These are phyloP conservation scores for Apodemia mormo DNA, from an alignment of 2,888 invertebrate genomes.

Conservation along the genomic window DNA sequence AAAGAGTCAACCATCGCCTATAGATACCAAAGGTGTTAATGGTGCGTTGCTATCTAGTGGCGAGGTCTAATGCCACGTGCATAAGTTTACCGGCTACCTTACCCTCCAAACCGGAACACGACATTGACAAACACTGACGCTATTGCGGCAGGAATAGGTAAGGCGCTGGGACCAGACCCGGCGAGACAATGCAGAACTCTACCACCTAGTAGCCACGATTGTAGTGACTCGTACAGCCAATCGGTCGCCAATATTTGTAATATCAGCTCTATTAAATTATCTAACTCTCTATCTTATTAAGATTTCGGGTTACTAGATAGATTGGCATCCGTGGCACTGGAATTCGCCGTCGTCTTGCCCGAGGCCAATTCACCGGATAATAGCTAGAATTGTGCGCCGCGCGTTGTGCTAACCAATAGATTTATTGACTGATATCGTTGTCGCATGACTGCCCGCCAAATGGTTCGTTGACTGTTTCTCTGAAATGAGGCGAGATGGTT, in stretches of 20 bases:
- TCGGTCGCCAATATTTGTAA: background rate
- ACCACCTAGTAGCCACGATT: too few species aligned
- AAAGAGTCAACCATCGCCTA: too few species aligned
- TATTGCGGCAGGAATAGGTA: too few species aligned
- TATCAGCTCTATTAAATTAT: background rate
- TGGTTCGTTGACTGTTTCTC: constrained; percentile 28
- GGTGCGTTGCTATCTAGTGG: too few species aligned
- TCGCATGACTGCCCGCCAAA: constrained; percentile 35
- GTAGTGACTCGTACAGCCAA: too few species aligned
- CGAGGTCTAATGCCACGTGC: too few species aligned
- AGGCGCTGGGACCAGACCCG: too few species aligned
- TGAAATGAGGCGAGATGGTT: constrained; percentile 25
- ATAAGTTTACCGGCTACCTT: too few species aligned
- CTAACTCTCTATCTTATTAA: background rate
- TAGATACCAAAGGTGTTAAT: too few species aligned
- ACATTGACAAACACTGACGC: too few species aligned
- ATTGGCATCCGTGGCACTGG: constrained; percentile 49
- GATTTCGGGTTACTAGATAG: constrained; percentile 32
- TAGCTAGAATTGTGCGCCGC: constrained; percentile 45
- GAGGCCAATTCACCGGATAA: constrained; percentile 50
- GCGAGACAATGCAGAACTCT: too few species aligned
- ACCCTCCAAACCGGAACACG: too few species aligned
- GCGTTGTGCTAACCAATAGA: constrained; percentile 38
- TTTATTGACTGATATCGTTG: constrained; percentile 45
- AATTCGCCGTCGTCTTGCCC: constrained; percentile 50